Conservation (phyloP, 2,888 invertebrate species). For the Eupithecia abbreviata region DNA sequence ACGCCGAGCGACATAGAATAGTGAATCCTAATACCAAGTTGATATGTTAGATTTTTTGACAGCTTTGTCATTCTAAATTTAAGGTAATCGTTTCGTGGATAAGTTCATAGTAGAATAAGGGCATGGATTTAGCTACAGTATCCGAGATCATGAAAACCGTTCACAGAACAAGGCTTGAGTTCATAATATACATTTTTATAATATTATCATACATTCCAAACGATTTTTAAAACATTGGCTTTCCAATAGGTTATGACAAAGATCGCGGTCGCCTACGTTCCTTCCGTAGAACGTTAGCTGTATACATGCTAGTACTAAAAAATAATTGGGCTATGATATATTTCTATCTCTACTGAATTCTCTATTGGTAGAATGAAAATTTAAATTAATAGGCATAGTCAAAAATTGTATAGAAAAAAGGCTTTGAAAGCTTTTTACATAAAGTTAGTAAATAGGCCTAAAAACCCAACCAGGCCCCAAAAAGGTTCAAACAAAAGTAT, state of each 20-base stretch:
- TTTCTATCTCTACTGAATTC: background rate
- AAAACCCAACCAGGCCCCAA: background rate
- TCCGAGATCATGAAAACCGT: no score
- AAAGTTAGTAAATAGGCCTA: background rate
- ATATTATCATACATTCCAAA: no score
- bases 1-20: background rate
- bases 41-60: background rate
- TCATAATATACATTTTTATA: background rate
- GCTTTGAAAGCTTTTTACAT: background rate
- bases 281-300: no score
- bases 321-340: background rate
- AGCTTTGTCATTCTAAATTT: background rate
- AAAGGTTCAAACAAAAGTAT: background rate
- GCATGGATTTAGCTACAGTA: no score
- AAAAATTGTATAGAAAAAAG: background rate
- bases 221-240: no score
- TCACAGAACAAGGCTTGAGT: no score
- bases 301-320: no score
- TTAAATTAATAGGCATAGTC: background rate
- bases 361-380: background rate
- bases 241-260: no score
- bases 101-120: background rate
- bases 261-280: no score
- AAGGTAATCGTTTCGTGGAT: background rate
- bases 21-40: background rate